Evolutionary conservation across 2,888 invertebrate genomes (phyloP).

Genomic region (Hetaerina titia): DNA sequence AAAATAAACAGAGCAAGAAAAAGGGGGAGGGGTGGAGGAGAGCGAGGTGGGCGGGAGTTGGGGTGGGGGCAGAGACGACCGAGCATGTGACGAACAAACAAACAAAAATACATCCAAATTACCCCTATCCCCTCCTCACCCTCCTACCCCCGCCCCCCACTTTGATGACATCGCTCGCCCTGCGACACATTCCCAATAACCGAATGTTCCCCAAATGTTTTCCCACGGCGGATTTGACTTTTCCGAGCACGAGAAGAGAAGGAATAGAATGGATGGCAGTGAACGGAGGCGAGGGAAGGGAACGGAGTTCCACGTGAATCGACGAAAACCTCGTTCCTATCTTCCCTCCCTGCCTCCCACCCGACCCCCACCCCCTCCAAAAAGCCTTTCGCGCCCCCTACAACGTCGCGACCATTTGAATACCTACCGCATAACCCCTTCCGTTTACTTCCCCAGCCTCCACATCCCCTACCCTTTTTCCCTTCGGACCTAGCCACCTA

Average conservation of each 20-base stretch:
- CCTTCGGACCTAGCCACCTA: not conserved
- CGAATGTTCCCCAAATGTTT: constrained; percentile 49
- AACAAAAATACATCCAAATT: not conserved
- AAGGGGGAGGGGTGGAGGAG: not conserved
- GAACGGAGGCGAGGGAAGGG: not conserved
- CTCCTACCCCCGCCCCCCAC: not conserved
- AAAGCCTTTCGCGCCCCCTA: too few relatives aligned
- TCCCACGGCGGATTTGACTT: constrained; percentile 54
- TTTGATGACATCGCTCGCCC: constrained; percentile 12
- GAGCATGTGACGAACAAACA: not conserved
- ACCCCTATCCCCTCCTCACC: not conserved
- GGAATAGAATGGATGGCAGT: not conserved
- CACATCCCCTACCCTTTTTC: not conserved
- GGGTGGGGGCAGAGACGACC: not conserved
- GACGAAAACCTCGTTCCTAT: constrained; percentile 2
- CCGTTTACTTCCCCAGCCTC: not conserved
- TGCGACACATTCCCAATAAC: constrained; percentile 48
- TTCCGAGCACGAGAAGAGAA: not conserved
- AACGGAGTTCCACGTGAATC: constrained; percentile 49
- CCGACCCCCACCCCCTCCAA: not conserved
- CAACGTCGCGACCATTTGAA: not conserved
- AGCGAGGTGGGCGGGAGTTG: not conserved
- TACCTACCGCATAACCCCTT: not conserved
- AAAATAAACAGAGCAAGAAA: not conserved
- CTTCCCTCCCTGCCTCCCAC: not conserved